A percentile compares a stretch with the other conserved stretches of the same genome.
These are phyloP conservation scores for Eulemur rufifrons DNA, from an alignment of 2,113 vertebrate genomes.

Conservation along the genomic window DNA sequence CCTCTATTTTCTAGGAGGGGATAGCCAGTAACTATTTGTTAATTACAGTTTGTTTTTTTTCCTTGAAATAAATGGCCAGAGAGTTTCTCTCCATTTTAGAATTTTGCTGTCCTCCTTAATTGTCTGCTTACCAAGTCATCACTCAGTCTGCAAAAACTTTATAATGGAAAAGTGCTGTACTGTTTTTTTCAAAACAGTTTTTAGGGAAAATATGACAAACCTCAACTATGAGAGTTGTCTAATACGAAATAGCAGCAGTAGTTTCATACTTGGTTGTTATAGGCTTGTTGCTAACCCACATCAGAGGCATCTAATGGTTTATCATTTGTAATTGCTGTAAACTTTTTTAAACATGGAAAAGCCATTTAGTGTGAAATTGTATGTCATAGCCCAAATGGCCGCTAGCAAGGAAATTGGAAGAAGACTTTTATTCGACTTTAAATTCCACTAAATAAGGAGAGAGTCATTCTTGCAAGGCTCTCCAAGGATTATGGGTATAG, in stretches of 20 bases:
- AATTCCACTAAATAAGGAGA: background rate
- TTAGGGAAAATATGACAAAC: slow-evolving; percentile 39
- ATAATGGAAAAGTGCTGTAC: slow-evolving; percentile 55
- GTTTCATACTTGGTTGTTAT: background rate
- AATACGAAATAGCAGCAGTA: slow-evolving; percentile 35
- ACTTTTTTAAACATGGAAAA: slow-evolving; percentile 36
- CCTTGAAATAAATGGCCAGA: background rate
- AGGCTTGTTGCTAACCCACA: slow-evolving; percentile 39
- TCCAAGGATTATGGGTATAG: slow-evolving; percentile 10
- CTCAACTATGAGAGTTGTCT: slow-evolving; percentile 32
- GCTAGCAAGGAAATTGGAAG: background rate
- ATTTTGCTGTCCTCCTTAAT: slow-evolving; percentile 49
- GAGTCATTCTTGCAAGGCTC: background rate
- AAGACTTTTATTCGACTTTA: slow-evolving; percentile 22
- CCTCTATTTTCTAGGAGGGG: slow-evolving; percentile 14
- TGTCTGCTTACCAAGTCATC: slow-evolving; percentile 44
- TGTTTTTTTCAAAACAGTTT: slow-evolving; percentile 52
- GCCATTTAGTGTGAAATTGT: slow-evolving; percentile 30
- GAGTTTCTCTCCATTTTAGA: slow-evolving; percentile 55
- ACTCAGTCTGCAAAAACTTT: slow-evolving; percentile 59
- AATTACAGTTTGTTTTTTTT: background rate
- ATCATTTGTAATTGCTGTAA: slow-evolving; percentile 54
- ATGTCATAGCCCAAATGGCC: fast-evolving
- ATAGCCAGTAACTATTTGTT: slow-evolving; percentile 53
- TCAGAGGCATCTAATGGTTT: slow-evolving; percentile 56